A percentile compares a stretch with the other conserved stretches of the same genome.
These are phyloP conservation scores for Nothocercus julius DNA, from an alignment of 2,113 vertebrate genomes.

Conservation along the genomic window DNA sequence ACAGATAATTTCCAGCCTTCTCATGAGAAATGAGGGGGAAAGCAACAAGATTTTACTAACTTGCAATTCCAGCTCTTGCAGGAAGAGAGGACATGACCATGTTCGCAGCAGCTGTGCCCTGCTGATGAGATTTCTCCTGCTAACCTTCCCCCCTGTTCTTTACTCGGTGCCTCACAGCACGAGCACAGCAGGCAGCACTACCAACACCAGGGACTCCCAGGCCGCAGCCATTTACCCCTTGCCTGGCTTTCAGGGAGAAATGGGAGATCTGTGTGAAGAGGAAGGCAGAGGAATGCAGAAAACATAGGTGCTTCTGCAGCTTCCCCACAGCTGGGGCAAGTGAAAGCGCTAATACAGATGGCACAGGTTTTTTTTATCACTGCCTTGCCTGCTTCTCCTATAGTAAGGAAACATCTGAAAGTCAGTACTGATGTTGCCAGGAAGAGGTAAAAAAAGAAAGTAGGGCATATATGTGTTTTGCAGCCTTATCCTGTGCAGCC, in stretches of 20 bases:
- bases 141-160: neutral
- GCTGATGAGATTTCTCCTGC: neutral
- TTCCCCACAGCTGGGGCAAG: neutral
- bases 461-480: rapidly evolving
- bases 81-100: neutral
- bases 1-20: neutral
- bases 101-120: neutral
- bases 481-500: neutral
- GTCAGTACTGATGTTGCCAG: neutral
- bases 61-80: neutral
- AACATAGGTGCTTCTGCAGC: neutral
- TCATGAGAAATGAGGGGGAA: neutral
- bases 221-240: neutral
- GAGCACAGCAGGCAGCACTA: neutral
- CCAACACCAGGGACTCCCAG: neutral
- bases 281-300: neutral
- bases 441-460: neutral
- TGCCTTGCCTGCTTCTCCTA: neutral
- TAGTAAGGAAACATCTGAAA: neutral
- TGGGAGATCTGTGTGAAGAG: neutral
- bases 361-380: no score
- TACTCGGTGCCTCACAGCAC: neutral
- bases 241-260: neutral
- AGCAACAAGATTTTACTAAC: rapidly evolving
- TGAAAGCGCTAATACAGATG: no score